phyloP scores from a whole-genome alignment of 2,888 invertebrate species.

The Apomyelois bistriatella region DNA sequence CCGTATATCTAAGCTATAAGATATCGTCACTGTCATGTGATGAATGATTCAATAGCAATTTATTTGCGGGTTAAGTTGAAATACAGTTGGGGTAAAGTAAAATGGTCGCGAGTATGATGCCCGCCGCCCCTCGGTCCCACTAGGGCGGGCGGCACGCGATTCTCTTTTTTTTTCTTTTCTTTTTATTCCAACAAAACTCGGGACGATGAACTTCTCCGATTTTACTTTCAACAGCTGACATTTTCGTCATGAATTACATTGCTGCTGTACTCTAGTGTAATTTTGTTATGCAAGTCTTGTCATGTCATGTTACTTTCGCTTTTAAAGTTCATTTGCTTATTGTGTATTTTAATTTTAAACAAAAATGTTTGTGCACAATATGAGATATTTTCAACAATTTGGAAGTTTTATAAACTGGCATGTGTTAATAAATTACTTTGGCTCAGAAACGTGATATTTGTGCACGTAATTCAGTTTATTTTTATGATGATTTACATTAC shows the following conservation, averaged over 20 bases:
- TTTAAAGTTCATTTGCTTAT: background rate
- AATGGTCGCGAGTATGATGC: background rate
- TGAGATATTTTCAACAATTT: no score
- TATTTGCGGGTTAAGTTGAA: slow-evolving; percentile 6
- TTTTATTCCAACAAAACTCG: slow-evolving; percentile 32
- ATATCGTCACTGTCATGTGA: background rate
- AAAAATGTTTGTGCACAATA: no score
- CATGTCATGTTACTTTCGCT: slow-evolving; percentile 3
- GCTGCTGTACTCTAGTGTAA: background rate
- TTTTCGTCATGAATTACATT: slow-evolving; percentile 12
- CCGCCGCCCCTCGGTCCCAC: slow-evolving; percentile 9
- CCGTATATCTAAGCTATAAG: background rate
- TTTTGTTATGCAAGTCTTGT: slow-evolving; percentile 1
- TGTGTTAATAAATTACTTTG: no score
- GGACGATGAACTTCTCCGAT: slow-evolving; percentile 57
- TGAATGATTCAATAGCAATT: slow-evolving; percentile 11
- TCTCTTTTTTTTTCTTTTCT: slow-evolving; percentile 27
- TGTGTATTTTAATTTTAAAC: background rate
- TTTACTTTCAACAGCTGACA: slow-evolving; percentile 37
- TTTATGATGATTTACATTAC: no score
- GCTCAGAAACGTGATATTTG: no score
- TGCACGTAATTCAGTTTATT: no score
- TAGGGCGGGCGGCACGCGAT: slow-evolving; percentile 48
- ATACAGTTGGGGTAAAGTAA: slow-evolving; percentile 2
- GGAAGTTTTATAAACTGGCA: no score